A percentile compares a stretch with the other conserved stretches of the same genome.
Conservation (phyloP, 2,888 invertebrate species). For the Imbricaverruca yamaguchii region DNA sequence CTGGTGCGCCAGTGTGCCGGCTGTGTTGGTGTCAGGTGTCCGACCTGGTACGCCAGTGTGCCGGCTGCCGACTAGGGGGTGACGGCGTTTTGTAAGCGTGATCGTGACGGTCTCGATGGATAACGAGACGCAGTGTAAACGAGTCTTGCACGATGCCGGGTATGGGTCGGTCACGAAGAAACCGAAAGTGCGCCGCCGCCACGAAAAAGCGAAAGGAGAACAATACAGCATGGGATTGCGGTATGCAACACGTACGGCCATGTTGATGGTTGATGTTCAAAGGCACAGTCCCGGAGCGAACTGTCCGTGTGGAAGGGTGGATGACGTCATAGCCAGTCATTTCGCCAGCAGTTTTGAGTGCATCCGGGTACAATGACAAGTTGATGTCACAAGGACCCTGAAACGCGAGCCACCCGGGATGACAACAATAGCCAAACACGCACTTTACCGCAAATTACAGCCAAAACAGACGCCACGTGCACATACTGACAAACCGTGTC, state of each 20-base stretch:
- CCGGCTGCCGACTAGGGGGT: not conserved
- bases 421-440: no score
- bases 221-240: not conserved
- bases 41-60: not conserved
- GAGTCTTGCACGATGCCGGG: not conserved
- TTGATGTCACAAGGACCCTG: not conserved
- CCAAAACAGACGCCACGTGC: no score
- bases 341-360: not conserved
- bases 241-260: not conserved
- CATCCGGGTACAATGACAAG: not conserved
- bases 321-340: not conserved
- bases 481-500: no score
- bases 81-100: not conserved
- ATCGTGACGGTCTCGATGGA: not conserved
- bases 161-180: not conserved
- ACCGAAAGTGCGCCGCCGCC: not conserved
- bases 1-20: not conserved
- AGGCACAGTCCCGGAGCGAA: not conserved
- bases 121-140: not conserved
- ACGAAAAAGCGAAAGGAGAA: constrained; percentile 8
- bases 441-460: no score
- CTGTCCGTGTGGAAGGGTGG: not conserved
- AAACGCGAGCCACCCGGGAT: no score
- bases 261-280: not conserved
- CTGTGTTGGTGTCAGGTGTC: no score